A percentile compares a stretch with the other conserved stretches of the same genome.
Evolutionary conservation across 2,797 vertebrate genomes (phyloP).

Genomic region (Morelia viridis): DNA sequence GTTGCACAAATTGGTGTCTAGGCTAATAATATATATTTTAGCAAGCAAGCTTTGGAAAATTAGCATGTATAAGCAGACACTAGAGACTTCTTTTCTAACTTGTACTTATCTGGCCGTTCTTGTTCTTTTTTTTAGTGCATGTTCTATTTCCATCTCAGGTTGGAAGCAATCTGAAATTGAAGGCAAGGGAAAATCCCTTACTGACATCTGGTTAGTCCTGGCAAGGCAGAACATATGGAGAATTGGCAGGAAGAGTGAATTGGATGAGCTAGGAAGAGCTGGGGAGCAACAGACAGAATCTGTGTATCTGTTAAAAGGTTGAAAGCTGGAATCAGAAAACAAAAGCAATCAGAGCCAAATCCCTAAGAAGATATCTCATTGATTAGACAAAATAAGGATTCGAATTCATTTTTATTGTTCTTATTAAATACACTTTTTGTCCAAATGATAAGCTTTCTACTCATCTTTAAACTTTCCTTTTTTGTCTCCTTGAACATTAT

Average conservation of each 20-base stretch:
- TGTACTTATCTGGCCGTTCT: not conserved
- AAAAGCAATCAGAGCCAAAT: not conserved
- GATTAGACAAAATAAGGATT: not conserved
- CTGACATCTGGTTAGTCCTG: not conserved
- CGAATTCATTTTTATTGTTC: not conserved
- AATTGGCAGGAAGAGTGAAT: not conserved
- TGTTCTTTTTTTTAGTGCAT: not conserved
- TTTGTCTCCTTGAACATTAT: not conserved
- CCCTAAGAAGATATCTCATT: not conserved
- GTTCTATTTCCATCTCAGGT: not conserved
- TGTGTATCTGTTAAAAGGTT: not conserved
- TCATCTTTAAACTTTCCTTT: not conserved
- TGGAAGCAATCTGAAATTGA: not conserved
- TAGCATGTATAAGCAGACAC: not conserved
- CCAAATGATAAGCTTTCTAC: not conserved
- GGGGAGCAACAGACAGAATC: not conserved
- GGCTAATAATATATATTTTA: not conserved
- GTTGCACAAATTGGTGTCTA: not conserved
- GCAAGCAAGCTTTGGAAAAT: not conserved
- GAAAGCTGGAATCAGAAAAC: not conserved
- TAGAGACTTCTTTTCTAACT: not conserved
- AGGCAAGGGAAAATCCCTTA: not conserved
- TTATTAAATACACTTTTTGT: not conserved
- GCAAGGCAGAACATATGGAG: not conserved
- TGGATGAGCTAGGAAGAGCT: not conserved